Conservation (phyloP, 2,888 invertebrate genomes). For the Scaptomyza reducta region DNA sequence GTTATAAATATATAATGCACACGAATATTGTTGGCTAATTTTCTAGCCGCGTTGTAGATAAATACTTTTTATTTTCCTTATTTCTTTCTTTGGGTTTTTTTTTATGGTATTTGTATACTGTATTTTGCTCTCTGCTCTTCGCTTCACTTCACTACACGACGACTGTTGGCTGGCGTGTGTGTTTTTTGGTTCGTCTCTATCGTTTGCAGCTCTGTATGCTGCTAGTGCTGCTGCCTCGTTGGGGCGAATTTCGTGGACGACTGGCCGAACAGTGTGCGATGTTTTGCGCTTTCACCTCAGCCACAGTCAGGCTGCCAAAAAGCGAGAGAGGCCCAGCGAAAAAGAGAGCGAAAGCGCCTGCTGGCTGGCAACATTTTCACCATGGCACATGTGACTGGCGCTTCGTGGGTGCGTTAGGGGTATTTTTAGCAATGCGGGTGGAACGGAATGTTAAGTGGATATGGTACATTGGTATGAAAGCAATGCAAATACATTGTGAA, state of each 20-base stretch:
- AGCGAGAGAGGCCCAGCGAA: conserved; percentile 12
- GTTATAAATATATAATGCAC: conserved; percentile 59
- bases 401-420: conserved; percentile 57
- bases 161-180: conserved; percentile 48
- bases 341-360: conserved; percentile 11
- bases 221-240: conserved; percentile 57
- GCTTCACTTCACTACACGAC: conserved; percentile 58
- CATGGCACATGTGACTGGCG: conserved; percentile 73
- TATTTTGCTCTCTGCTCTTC: conserved; percentile 39
- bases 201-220: conserved; percentile 43
- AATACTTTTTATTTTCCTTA: conserved; percentile 23
- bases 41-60: conserved; percentile 48
- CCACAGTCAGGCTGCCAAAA: conserved; percentile 5
- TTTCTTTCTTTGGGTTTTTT: conserved; percentile 20
- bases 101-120: conserved; percentile 7
- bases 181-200: conserved; percentile 38
- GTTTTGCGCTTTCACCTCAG: conserved; percentile 51
- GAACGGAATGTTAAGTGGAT: conserved; percentile 43
- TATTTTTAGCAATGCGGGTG: conserved; percentile 75
- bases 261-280: conserved; percentile 54
- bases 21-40: conserved; percentile 59
- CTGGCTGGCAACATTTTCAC: conserved; percentile 59
- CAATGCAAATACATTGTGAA: neutral
- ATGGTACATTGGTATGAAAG: conserved; percentile 44
- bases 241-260: conserved; percentile 72